Evolutionary conservation across 1,140 invertebrate genomes (phyloP), one percentile per base, ranked within the genome.

Genomic region (Hycleus cichorii): DNA sequence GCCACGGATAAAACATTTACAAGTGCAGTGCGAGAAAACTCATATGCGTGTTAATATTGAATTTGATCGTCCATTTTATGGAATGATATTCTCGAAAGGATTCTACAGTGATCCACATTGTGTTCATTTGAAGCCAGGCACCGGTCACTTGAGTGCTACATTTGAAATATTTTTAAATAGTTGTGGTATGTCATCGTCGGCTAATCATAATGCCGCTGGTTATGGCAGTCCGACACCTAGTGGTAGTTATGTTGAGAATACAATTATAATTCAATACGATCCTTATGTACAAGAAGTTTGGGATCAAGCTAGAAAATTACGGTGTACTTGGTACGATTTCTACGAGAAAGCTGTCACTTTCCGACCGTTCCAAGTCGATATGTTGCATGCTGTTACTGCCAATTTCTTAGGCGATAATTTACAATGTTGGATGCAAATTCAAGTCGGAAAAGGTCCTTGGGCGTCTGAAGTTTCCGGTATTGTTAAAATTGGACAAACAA

Each of bases 381-480:
- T 93, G 90, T 70, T 95, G 59, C 90, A 95, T 69, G 92, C 92
- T 0, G 91, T 95, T 24, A 93, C 91, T 0, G 91, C 92, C 11
- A 95, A 95, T 78, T 95, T 95, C 80, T 80, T 95, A 58, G 93
- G 93, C 10, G 93, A 95, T 76, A 95, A 95, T 75, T 78, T 95
- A 50, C 91, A 94, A 72, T 95, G 92, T 73, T 95, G 92, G 92
- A 95, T 95, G 91, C 92, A 95, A 74, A 94, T 95, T 61, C 92
- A 95, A 74, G 90, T 93, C 18, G 93, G 93, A 26, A 94, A 93
- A 72, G 92, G 93, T 52, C 93, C 93, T 0, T 95, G 91, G 91
- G 91, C 93, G 18, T 92, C 89, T 4, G 93, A 95, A 76, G 93
- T 95, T 0, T 91, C 90, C 0, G 93, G 93, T 39, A 94, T 95